Base-by-base conservation (phyloP, 2,113 vertebrate genomes). In the Reinhardtius hippoglossoides region DNA sequence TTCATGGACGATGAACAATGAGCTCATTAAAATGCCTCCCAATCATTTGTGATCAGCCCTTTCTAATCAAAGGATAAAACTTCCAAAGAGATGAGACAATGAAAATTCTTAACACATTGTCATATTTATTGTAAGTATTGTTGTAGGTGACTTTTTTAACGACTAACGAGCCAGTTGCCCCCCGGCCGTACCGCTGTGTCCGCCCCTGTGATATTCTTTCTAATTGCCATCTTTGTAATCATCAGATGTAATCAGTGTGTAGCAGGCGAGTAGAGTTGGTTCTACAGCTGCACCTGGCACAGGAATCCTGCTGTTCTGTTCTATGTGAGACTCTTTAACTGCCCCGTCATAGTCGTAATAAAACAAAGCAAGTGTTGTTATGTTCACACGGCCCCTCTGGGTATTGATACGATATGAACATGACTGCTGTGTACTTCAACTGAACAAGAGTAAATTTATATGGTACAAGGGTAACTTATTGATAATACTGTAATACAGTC, bases 11-110 rank as follows among this genome's bases (percentile, higher is more conserved):
- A 37, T 82, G 77, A 90, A 87, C 87, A 87, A 77, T 75, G 71
- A 75, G 81, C 79, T 90, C 75, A 88, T 91, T 91, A 88, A 89
- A 87, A 85, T 58, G 54, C 71, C 69, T 73, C 75, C 63, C 63
- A 83, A 78, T 87, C 81, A 87, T 89, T 71, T 76, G 61, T 55
- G 75, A 88, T 85, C 73, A 70, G 64, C 26, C 52, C 79, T 80
- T 78, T 79, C 54, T 64, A 82, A 78, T 86, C 71, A 79, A 21
- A 66, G 40, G 44, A 70, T 68, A 58, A 71, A 83, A 86, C 12
- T 42, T 42, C 40, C 13, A 3, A 42, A 12, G 40, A 42, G 35
- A 37, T 31, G 31, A 31, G 31, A 31, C 31, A 31, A 31, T 5
- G 31, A 31, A 31, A 7, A 31, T 31, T 31, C 31, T 1, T 31